Evolutionary conservation across 2,113 vertebrate species (phyloP).

Genomic region (Rhineura floridana): DNA sequence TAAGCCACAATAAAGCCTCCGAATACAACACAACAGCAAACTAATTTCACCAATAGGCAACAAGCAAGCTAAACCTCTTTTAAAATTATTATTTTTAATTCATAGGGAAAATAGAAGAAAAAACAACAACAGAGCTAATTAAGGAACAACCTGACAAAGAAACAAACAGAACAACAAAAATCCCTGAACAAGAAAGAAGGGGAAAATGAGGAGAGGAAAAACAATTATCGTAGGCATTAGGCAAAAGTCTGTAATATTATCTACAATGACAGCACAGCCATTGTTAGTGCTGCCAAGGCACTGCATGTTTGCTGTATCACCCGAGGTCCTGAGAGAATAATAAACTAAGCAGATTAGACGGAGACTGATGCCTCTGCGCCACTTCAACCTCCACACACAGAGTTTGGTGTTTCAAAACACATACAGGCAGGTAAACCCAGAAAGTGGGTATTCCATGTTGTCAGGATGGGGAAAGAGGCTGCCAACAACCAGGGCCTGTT

Average conservation of each 20-base stretch:
- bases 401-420: slow-evolving; percentile 55
- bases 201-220: slow-evolving; percentile 62
- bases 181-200: slow-evolving; percentile 39
- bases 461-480: slow-evolving; percentile 54
- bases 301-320: slow-evolving; percentile 69
- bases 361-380: slow-evolving; percentile 65
- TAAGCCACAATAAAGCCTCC: slow-evolving; percentile 5
- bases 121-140: slow-evolving; percentile 21
- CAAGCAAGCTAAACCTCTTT: slow-evolving; percentile 37
- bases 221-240: slow-evolving; percentile 65
- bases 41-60: slow-evolving; percentile 44
- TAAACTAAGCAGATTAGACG: slow-evolving; percentile 76
- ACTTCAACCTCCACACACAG: slow-evolving; percentile 50
- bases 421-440: slow-evolving; percentile 70
- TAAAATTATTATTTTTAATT: slow-evolving; percentile 39
- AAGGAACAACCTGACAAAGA: slow-evolving; percentile 27
- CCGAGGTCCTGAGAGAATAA: slow-evolving; percentile 72
- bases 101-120: slow-evolving; percentile 4
- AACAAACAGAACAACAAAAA: slow-evolving; percentile 23
- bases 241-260: slow-evolving; percentile 73
- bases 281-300: slow-evolving; percentile 73
- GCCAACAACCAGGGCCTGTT: slow-evolving; percentile 82
- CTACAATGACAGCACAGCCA: slow-evolving; percentile 74
- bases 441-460: slow-evolving; percentile 66
- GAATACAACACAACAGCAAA: slow-evolving; percentile 37